These are phyloP conservation scores for Lithophane socia DNA, from an alignment of 2,888 invertebrate species.

Conservation along the genomic window DNA sequence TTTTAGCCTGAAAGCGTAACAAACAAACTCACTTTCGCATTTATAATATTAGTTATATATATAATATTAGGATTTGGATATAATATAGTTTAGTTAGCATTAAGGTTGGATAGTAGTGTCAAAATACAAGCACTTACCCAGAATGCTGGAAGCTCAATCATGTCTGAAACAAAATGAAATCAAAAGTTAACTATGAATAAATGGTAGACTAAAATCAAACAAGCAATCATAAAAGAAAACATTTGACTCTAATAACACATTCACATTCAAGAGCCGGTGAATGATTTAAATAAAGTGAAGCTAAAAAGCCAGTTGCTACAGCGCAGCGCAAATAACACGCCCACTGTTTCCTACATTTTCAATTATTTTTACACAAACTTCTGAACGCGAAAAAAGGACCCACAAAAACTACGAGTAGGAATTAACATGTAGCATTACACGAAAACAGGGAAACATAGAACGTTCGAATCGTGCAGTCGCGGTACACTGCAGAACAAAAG, in stretches of 20 bases:
- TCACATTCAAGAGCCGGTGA: background rate
- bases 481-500: constrained; percentile 65
- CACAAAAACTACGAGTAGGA: constrained; percentile 25
- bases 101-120: too few relatives aligned
- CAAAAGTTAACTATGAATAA: background rate
- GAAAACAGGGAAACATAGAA: constrained; percentile 45
- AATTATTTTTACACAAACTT: constrained; percentile 33
- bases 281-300: constrained; percentile 22
- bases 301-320: background rate
- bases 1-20: too few relatives aligned
- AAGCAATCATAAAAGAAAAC: background rate
- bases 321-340: constrained; percentile 22
- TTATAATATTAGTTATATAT: too few relatives aligned
- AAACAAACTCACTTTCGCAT: too few relatives aligned
- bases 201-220: background rate
- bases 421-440: constrained; percentile 53
- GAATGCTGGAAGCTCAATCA: background rate
- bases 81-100: too few relatives aligned
- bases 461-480: constrained; percentile 54
- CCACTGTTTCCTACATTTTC: constrained; percentile 18
- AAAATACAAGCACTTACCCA: background rate
- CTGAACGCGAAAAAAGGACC: constrained; percentile 30
- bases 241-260: background rate
- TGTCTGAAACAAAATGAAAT: background rate
- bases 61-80: too few relatives aligned